Conservation (phyloP, 2,113 vertebrate genomes). For the Oxygymnocypris stewartii region DNA sequence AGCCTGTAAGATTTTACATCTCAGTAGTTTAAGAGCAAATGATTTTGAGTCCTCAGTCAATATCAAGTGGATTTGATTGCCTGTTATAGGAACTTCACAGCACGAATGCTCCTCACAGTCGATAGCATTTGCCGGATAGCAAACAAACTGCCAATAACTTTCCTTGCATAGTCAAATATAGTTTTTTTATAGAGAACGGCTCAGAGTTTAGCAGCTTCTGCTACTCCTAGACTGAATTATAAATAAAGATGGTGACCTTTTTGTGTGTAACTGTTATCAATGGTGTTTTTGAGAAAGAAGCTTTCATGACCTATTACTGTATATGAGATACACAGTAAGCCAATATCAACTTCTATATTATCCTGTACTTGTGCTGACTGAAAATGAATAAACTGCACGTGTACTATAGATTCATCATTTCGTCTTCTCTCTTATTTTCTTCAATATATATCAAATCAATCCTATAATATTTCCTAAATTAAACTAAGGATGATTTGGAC, state of each 20-base stretch:
- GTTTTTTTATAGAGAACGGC: slow-evolving; percentile 9
- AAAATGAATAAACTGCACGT: neutral
- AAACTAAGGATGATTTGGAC: neutral
- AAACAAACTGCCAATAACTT: slow-evolving; percentile 9
- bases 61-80: slow-evolving; percentile 23
- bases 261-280: neutral
- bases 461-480: neutral
- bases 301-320: too few species aligned
- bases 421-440: neutral
- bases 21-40: neutral
- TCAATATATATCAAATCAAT: neutral
- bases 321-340: neutral
- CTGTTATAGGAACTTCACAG: neutral
- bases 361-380: too few species aligned
- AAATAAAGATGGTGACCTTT: slow-evolving; percentile 9
- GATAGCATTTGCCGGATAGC: neutral
- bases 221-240: slow-evolving; percentile 12
- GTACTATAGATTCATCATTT: neutral
- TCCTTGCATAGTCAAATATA: slow-evolving; percentile 1
- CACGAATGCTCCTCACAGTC: neutral
- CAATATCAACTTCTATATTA: neutral
- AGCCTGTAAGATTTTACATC: too few species aligned
- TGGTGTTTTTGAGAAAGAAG: slow-evolving; percentile 33
- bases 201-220: neutral
- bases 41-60: neutral